phyloP scores from a whole-genome alignment of 2,113 vertebrate genomes.

The Xenopus tropicalis region UCB_Xtro_10.0 CM004444.2:6829501-6830000 shows the following conservation, averaged over 20 bases:
- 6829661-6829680: conserved; percentile 21
- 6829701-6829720: conserved; percentile 23
- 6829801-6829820: no score
- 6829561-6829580: no score
- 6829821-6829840: no score
- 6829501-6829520: background rate
- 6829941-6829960: no score
- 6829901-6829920: no score
- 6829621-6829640: background rate
- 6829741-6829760: conserved; percentile 33
- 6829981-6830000: no score
- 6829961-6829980: no score
- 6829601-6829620: background rate
- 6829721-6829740: background rate
- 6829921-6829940: no score
- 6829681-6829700: background rate
- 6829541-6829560: background rate
- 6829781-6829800: no score
- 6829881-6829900: no score
- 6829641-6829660: conserved; percentile 19
- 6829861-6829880: no score
- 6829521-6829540: background rate
- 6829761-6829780: background rate
- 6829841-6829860: no score
- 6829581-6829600: background rate